phyloP scores from a whole-genome alignment of 2,888 invertebrate genomes.

The Protodeltote pygarga region DNA sequence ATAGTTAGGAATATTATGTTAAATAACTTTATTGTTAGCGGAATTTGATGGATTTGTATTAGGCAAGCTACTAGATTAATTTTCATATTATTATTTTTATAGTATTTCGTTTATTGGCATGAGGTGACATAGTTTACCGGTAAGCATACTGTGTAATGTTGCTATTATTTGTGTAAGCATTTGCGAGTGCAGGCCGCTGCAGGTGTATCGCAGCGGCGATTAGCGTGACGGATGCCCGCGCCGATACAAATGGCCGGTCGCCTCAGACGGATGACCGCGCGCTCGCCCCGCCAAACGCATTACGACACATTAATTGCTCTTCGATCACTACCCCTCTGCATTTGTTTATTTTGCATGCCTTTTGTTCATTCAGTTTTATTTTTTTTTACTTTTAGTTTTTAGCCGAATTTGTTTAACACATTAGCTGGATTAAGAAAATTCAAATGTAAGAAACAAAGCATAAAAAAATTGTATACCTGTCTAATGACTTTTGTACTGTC shows the following conservation, averaged over 20 bases:
- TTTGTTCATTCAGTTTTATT: conserved; percentile 18
- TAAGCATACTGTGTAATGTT: not conserved
- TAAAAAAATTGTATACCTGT: too few relatives aligned
- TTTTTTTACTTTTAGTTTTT: too few relatives aligned
- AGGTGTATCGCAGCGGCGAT: conserved; percentile 74
- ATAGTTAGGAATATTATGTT: conserved; percentile 53
- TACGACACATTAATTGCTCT: conserved; percentile 75
- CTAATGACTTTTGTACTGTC: not conserved
- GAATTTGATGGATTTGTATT: conserved; percentile 20
- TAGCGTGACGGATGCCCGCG: conserved; percentile 76
- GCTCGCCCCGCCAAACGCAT: conserved; percentile 56
- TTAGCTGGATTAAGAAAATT: too few relatives aligned
- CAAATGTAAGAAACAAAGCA: too few relatives aligned
- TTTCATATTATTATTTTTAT: conserved; percentile 20
- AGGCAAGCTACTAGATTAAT: conserved; percentile 6
- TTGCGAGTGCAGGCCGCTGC: conserved; percentile 55
- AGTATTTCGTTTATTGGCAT: too few relatives aligned
- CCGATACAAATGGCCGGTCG: conserved; percentile 77
- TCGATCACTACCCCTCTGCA: conserved; percentile 62
- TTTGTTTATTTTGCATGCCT: conserved; percentile 53
- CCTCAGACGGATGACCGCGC: conserved; percentile 72
- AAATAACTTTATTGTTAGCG: conserved; percentile 35
- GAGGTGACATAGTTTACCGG: conserved; percentile 1
- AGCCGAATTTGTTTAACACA: too few relatives aligned
- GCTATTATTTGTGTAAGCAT: conserved; percentile 21